These are phyloP conservation scores for Prochilodus magdalenae DNA, from an alignment of 2,113 vertebrate species.

Conservation along the genomic window DNA sequence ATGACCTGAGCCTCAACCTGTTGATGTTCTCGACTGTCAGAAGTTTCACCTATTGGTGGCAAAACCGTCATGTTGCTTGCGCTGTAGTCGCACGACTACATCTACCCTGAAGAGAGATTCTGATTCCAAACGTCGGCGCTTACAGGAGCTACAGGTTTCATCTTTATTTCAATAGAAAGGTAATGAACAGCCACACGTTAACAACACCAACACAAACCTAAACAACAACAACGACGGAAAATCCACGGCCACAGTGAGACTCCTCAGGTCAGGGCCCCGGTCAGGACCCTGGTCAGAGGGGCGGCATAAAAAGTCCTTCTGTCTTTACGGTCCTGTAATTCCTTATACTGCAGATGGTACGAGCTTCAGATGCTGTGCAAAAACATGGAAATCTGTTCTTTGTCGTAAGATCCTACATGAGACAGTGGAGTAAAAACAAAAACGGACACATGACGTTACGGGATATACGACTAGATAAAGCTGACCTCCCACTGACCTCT, in stretches of 20 bases:
- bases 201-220: constrained; percentile 66
- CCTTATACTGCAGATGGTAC: constrained; percentile 16
- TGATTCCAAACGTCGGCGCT: constrained; percentile 1
- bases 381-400: constrained; percentile 48
- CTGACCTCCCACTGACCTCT: constrained; percentile 71
- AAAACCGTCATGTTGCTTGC: too few relatives aligned
- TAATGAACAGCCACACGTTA: constrained; percentile 69
- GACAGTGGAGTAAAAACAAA: constrained; percentile 40
- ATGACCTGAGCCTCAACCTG: too few relatives aligned
- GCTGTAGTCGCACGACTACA: too few relatives aligned
- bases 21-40: too few relatives aligned
- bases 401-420: constrained; percentile 47
- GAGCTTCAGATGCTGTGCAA: constrained; percentile 48
- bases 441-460: constrained; percentile 53
- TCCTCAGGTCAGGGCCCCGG: constrained; percentile 65
- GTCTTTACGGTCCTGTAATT: constrained; percentile 29
- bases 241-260: constrained; percentile 57
- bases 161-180: constrained; percentile 76
- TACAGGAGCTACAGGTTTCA: constrained; percentile 68
- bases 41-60: too few relatives aligned
- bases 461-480: constrained; percentile 64
- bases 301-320: constrained; percentile 53
- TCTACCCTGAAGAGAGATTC: not conserved
- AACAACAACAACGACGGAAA: constrained; percentile 48
- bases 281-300: constrained; percentile 56